Evolutionary conservation across 2,113 vertebrate genomes (phyloP), one percentile per base, ranked within the genome.

Genomic region (Apus apus): DNA sequence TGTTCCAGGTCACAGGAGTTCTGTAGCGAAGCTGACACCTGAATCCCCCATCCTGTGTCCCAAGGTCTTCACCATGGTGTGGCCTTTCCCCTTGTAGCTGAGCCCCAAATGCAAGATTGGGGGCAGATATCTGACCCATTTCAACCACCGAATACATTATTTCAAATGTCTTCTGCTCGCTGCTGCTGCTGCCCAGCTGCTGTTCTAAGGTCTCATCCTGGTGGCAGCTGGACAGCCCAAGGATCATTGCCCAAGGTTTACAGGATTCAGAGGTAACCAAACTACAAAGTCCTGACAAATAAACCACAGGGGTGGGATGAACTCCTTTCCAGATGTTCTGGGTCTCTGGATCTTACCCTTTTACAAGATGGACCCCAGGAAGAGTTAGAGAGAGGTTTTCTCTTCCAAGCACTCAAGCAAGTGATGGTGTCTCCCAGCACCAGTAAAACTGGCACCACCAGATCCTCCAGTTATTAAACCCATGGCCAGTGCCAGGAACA

Each of bases 161-260:
- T 73, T 64, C 4, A 51, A 38, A 27, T 5, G 23, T 32, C 32
- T 5, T 27, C 36, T 51, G 13, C 56, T 64, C 0, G 0, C 15
- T 22, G 53, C 12, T 30, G 27, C 48, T 61, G 36, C 27, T n/a
- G 30, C 11, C 56, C 12, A 14, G 7, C 7, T 13, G 26, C 5
- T 2, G 0, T 19, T 46, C 50, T 38, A 56, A 19, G 19, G 30
- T 83, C 54, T 46, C 15, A 15, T 45, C 40, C 34, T 22, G 43
- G 34, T 3, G 4, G n/a, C 13, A 34, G 57, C 8, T 0, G 0
- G 43, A 15, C 38, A 65, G 14, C 64, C 58, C 5, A 66, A 15
- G 25, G 13, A 11, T 15, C 64, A 32, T 19, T 73, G 46, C 18
- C 32, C n/a, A 56, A 73, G 4, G 6, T 71, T 58, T 53, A 13